Evolutionary conservation across 2,888 invertebrate genomes (phyloP), one percentile per base, ranked within the genome.

Genomic region (Leuctra nigra): DNA sequence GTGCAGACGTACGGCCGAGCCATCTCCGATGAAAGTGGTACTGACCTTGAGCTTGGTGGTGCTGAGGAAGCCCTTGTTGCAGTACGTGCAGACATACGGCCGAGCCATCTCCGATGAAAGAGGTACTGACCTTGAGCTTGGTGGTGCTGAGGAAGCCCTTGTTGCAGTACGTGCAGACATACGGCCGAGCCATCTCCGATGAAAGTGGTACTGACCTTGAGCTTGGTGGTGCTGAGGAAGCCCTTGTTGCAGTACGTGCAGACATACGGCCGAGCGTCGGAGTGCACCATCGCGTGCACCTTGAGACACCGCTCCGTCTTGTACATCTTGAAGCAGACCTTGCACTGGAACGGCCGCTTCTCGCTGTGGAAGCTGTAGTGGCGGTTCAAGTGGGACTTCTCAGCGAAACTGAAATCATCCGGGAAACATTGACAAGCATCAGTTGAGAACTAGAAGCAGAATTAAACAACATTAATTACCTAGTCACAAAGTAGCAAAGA

Each of bases 131-230:
- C 75, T 48, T 79, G 70, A 61, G 77, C 72, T 60, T 82, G 72
- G 62, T 81, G 72, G 69, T 82, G 76, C 63, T 85, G 62, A 63
- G 71, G 62, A 79, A 79, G n/a, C 78, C 77, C 66, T 79, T 79
- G 56, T 72, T 74, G 66, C 79, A 79, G 54, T 75, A 74, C 13
- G 69, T 72, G 63, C 79, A 79, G 1, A 76, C 75, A 61, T 77
- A 78, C 0, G 78, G 78, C 23, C 79, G n/a, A n/a, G n/a, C n/a
- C n/a, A n/a, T n/a, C n/a, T n/a, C n/a, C n/a, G n/a, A n/a, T n/a
- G n/a, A n/a, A n/a, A n/a, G n/a, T n/a, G n/a, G n/a, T n/a, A n/a
- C 11, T 29, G 6, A 60, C 60, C 75, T 48, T 79, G 70, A 61
- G 77, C 72, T 60, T 82, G 72, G 62, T 81, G 72, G 69, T 82